Evolutionary conservation across 2,888 invertebrate species (phyloP), one percentile per base, ranked within the genome.

Genomic region (Melanchra persicariae): DNA sequence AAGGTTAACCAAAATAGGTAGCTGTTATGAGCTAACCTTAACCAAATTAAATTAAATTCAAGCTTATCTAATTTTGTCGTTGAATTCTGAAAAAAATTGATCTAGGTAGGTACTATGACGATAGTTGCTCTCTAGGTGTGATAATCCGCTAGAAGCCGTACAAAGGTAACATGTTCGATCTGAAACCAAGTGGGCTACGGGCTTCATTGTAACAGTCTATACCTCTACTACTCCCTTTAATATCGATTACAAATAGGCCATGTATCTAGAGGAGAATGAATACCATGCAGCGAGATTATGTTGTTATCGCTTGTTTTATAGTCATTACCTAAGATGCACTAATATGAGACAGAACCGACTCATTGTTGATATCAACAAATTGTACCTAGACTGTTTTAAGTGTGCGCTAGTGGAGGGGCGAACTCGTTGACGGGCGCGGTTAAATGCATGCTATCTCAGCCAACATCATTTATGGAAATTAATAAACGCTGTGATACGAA

Each of bases 61-160:
- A 24, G 24, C 43, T 55, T 54, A n/a, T 64, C 26, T 30, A 15
- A 19, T 45, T 47, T 60, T 45, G 12, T 8, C 55, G 26, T n/a
- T 47, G 0, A 60, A 17, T 22, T 19, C 7, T 62, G 34, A 34
- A 37, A 40, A 52, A 40, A 26, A 26, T 19, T 5, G 30, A 30
- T 12, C 1, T 37, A 62, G n/a, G n/a, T n/a, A n/a, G n/a, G n/a
- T 17, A 52, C 40, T n/a, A 6, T 17, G 4, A 9, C 30, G 19
- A 17, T 51, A 51, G 30, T 30, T 24, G 17, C 26, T 17, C 10
- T 43, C 19, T 10, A 52, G 57, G 74, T 22, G 79, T 62, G 47
- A 71, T 78, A 78, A 77, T 77, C 78, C 61, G 12, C 9, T 55
- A 24, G 74, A 74, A 75, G 62, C 62, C 74, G 22, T 75, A 58